Evolutionary conservation across 2,113 vertebrate species (phyloP).

Genomic region (Nyctereutes procyonoides): DNA sequence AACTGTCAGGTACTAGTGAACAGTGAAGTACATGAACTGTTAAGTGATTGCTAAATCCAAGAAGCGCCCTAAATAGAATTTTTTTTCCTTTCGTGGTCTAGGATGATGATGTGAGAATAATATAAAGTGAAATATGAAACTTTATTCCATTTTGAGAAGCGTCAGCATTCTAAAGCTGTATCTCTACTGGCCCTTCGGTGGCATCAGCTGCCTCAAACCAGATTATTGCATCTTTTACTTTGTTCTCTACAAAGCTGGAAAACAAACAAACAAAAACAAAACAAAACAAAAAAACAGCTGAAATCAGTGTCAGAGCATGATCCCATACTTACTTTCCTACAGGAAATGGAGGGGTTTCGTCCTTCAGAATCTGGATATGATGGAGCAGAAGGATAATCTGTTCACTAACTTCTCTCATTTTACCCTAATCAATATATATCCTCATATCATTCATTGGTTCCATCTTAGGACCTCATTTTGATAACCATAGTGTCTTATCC

Average conservation of each 20-base stretch:
- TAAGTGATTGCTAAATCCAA: conserved; percentile 2
- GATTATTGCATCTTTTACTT: conserved; percentile 43
- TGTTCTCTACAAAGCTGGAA: conserved; percentile 64
- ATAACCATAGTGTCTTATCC: not conserved
- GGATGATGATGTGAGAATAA: not conserved
- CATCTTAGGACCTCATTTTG: not conserved
- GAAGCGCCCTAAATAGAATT: not conserved
- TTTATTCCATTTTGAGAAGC: conserved; percentile 50
- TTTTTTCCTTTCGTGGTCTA: not conserved
- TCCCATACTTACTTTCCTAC: conserved; percentile 13
- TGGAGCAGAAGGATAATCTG: not conserved
- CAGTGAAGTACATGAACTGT: not conserved
- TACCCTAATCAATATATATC: not conserved
- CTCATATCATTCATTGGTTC: not conserved
- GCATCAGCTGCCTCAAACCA: conserved; percentile 54
- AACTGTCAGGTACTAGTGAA: not conserved
- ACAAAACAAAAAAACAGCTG: conserved; percentile 46
- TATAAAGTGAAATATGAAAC: conserved; percentile 26
- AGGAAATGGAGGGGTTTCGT: conserved; percentile 54
- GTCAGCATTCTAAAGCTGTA: not conserved
- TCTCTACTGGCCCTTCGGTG: conserved; percentile 5
- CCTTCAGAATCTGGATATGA: not conserved
- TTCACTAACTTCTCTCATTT: not conserved
- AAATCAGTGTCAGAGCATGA: not conserved
- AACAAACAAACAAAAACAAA: not conserved